Conservation (phyloP, 1,140 invertebrate genomes). For the Pogonomyrmex barbatus region DNA sequence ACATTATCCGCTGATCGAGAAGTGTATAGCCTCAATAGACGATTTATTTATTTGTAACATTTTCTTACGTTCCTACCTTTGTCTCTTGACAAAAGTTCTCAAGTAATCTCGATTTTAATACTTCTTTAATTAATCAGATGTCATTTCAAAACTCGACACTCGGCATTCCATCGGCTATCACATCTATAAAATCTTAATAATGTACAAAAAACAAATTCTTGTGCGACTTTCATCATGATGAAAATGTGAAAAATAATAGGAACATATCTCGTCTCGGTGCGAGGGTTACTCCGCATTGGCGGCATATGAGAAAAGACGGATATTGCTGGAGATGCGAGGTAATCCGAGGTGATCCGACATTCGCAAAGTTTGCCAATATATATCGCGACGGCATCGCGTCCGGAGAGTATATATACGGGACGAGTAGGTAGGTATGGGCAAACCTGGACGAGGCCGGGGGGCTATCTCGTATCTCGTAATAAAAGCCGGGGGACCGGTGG, state of each 20-base stretch:
- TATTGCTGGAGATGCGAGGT: conserved; percentile 71
- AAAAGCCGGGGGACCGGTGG: conserved; percentile 78
- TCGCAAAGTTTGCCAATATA: conserved; percentile 79
- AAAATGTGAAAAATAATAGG: background rate
- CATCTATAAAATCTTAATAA: background rate
- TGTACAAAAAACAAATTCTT: background rate
- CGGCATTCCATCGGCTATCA: background rate
- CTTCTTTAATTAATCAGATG: background rate
- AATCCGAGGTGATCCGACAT: conserved; percentile 79
- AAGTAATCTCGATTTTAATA: background rate
- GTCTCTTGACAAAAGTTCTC: background rate
- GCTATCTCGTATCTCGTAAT: conserved; percentile 82
- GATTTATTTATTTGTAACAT: background rate
- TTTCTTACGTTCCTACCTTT: background rate
- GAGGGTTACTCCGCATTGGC: background rate
- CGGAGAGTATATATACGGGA: conserved; percentile 41
- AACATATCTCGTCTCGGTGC: background rate
- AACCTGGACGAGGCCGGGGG: conserved; percentile 47
- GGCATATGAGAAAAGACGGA: conserved; percentile 66
- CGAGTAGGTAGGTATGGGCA: background rate
- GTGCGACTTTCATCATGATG: background rate
- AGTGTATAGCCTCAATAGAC: background rate
- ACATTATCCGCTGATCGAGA: background rate
- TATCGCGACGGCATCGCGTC: conserved; percentile 55
- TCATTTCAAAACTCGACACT: background rate